Conservation (phyloP, 2,113 vertebrate species). For the Sphaerodactylus townsendi region DNA sequence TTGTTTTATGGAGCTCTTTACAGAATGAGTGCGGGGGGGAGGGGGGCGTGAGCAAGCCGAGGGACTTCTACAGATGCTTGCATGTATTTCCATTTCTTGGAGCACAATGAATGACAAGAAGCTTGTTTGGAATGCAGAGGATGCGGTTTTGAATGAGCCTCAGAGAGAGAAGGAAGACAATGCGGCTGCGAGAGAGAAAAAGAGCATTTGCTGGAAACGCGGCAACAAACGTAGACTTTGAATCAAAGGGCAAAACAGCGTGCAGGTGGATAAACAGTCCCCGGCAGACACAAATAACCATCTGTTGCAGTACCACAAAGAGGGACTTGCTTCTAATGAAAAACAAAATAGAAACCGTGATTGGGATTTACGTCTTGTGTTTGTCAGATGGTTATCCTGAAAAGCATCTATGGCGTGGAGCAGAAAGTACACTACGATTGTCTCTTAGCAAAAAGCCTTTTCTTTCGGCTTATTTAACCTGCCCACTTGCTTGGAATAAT, state of each 20-base stretch:
- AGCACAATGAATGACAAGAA: slow-evolving; percentile 35
- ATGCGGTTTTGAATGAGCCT: neutral
- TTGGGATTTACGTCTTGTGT: neutral
- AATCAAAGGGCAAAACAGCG: neutral
- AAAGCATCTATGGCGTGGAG: neutral
- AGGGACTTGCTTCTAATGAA: slow-evolving; percentile 24
- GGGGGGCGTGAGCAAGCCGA: neutral
- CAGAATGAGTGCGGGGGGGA: neutral
- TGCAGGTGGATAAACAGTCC: slow-evolving; percentile 3
- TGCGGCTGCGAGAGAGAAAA: neutral
- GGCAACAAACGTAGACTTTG: neutral
- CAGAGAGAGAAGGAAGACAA: neutral
- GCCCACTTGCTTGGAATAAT: neutral
- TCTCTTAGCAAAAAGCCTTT: neutral
- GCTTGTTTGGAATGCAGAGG: slow-evolving; percentile 4
- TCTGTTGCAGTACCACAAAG: slow-evolving; percentile 8
- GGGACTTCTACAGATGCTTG: slow-evolving; percentile 19
- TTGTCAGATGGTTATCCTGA: neutral
- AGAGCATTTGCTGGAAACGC: neutral
- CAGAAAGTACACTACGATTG: neutral
- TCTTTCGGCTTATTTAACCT: neutral
- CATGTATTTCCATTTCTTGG: slow-evolving; percentile 32
- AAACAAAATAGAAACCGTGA: neutral
- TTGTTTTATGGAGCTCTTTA: slow-evolving; percentile 56
- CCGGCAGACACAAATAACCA: slow-evolving; percentile 19